Evolutionary conservation across 2,797 vertebrate genomes (phyloP).

Genomic region (Bothrops alternatus): DNA sequence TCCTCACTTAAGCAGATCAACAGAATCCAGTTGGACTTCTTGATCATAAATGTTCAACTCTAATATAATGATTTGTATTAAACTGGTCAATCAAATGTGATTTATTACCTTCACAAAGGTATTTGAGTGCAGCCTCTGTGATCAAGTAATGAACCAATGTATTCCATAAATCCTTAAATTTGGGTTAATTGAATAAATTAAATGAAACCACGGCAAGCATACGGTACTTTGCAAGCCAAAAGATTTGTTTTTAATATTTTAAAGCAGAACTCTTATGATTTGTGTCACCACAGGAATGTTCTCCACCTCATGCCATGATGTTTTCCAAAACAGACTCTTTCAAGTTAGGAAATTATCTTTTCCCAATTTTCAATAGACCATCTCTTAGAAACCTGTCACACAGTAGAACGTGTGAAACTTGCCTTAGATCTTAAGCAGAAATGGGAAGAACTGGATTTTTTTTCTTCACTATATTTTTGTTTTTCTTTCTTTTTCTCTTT

Average conservation of each 20-base stretch:
- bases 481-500: neutral
- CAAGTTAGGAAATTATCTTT: neutral
- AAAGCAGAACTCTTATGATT: neutral
- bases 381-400: neutral
- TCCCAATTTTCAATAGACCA: neutral
- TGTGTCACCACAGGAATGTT: neutral
- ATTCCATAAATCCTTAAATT: neutral
- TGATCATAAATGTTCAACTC: neutral
- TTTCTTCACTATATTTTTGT: neutral
- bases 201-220: neutral
- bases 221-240: neutral
- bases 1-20: neutral
- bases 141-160: neutral
- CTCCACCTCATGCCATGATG: neutral
- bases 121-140: neutral
- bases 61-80: neutral
- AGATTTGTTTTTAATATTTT: neutral
- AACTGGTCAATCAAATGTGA: neutral
- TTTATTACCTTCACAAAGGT: neutral
- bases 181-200: neutral
- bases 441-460: neutral
- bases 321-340: neutral
- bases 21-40: neutral
- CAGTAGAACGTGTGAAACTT: neutral
- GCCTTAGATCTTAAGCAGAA: neutral